Percentiles rank a stretch among this genome's conserved stretches.
phyloP scores from a whole-genome alignment of 2,888 invertebrate genomes.

The Hylaea fasciaria region DNA sequence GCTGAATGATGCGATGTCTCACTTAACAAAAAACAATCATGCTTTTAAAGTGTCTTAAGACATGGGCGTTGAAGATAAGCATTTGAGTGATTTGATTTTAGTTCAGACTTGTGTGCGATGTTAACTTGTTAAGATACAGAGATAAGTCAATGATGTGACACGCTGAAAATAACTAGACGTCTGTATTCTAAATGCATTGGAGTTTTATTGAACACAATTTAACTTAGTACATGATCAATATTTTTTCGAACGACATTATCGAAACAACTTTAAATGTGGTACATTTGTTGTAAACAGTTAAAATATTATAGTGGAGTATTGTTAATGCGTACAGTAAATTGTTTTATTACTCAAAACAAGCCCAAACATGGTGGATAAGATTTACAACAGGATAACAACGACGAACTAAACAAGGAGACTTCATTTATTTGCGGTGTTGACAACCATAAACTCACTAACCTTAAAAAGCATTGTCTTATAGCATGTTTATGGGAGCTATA shows the following conservation, averaged over 20 bases:
- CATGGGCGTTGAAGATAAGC: slow-evolving; percentile 30
- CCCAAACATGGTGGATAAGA: slow-evolving; percentile 52
- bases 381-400: slow-evolving; percentile 51
- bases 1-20: slow-evolving; percentile 73
- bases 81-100: slow-evolving; percentile 17
- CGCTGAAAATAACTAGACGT: no score
- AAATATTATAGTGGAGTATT: slow-evolving; percentile 25
- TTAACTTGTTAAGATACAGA: slow-evolving; percentile 12
- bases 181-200: no score
- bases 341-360: slow-evolving; percentile 44
- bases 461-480: slow-evolving; percentile 65
- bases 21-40: slow-evolving; percentile 76
- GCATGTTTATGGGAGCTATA: slow-evolving; percentile 72
- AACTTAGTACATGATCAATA: no score
- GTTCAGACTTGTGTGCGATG: slow-evolving; percentile 19
- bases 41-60: slow-evolving; percentile 56
- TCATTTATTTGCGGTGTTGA: slow-evolving; percentile 71
- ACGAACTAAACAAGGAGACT: slow-evolving; percentile 46
- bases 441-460: slow-evolving; percentile 64
- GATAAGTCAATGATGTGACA: neutral
- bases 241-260: no score
- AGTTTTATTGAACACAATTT: no score
- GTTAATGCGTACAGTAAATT: slow-evolving; percentile 2
- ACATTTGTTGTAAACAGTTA: slow-evolving; percentile 28
- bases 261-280: neutral